phyloP scores from a whole-genome alignment of 1,140 invertebrate genomes.

The Drosophila bifasciata region DNA sequence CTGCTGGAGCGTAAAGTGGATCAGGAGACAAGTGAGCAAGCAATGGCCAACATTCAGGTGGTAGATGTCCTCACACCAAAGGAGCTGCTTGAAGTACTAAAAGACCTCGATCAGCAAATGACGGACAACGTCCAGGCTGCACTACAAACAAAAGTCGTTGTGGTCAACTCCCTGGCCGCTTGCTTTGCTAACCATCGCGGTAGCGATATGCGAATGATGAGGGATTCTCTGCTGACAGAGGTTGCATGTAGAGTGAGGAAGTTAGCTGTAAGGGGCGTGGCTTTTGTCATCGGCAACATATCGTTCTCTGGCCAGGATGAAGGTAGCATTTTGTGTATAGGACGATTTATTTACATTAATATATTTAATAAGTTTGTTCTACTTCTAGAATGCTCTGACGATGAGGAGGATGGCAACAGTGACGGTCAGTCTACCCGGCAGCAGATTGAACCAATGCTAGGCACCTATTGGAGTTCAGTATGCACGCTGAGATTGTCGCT shows the following conservation, averaged over 20 bases:
- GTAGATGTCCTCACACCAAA: constrained; percentile 9
- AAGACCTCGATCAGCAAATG: constrained; percentile 30
- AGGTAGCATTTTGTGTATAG: constrained; percentile 18
- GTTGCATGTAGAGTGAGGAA: constrained; percentile 47
- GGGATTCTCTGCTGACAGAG: constrained; percentile 28
- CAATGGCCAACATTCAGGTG: constrained; percentile 54
- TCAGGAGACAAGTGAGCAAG: constrained; percentile 3
- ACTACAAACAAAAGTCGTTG: constrained; percentile 47
- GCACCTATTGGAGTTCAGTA: constrained; percentile 66
- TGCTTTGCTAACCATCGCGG: constrained; percentile 51
- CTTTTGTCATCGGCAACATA: constrained; percentile 57
- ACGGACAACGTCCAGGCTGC: constrained; percentile 1
- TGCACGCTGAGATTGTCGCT: constrained; percentile 52
- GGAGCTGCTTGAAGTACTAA: constrained; percentile 42
- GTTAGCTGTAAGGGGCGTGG: constrained; percentile 42
- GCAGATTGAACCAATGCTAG: constrained; percentile 22
- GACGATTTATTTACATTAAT: constrained; percentile 4
- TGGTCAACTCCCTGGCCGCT: constrained; percentile 67
- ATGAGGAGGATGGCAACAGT: constrained; percentile 32
- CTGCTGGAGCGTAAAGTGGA: constrained; percentile 36
- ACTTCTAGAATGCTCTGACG: constrained; percentile 14
- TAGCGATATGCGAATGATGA: constrained; percentile 12
- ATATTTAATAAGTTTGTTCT: constrained; percentile 21
- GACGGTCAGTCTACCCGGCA: neutral
- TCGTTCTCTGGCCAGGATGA: constrained; percentile 23